Conservation (phyloP, 1,140 invertebrate genomes). For the Cydia amplana region DNA sequence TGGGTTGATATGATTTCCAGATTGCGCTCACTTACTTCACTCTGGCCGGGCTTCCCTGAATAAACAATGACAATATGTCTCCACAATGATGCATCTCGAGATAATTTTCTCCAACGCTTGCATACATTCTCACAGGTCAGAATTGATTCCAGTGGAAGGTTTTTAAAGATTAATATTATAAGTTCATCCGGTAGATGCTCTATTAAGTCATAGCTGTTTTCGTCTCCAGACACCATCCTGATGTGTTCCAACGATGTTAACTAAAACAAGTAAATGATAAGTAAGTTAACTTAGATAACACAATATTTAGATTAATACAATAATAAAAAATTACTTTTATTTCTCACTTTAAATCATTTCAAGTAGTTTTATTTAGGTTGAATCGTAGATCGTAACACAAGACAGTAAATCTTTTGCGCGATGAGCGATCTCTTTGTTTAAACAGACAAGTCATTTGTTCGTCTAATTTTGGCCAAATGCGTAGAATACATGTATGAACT, state of each 20-base stretch:
- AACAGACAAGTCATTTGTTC: conserved; percentile 16
- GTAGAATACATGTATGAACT: conserved; percentile 18
- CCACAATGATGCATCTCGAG: conserved; percentile 62
- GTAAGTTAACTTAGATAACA: conserved; percentile 8
- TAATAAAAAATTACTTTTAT: neutral
- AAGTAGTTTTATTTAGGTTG: neutral
- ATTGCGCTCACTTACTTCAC: conserved; percentile 61
- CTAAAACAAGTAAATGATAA: conserved; percentile 32
- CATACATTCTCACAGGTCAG: conserved; percentile 63
- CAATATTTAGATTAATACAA: neutral
- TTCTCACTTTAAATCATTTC: conserved; percentile 2
- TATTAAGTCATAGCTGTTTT: conserved; percentile 41
- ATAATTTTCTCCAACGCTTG: conserved; percentile 60
- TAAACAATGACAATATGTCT: conserved; percentile 58
- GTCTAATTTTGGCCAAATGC: conserved; percentile 27
- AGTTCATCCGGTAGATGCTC: conserved; percentile 70
- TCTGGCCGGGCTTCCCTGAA: conserved; percentile 63
- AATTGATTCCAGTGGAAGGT: conserved; percentile 59
- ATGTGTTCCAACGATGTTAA: conserved; percentile 7
- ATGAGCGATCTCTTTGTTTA: conserved; percentile 4
- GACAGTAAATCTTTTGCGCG: neutral
- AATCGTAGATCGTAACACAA: neutral
- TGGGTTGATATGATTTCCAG: conserved; percentile 60
- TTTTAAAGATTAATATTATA: conserved; percentile 66
- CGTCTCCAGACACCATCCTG: conserved; percentile 32